These are phyloP conservation scores for Drosophila fuyamai DNA, from an alignment of 1,140 invertebrate species.

Conservation along the genomic window DNA sequence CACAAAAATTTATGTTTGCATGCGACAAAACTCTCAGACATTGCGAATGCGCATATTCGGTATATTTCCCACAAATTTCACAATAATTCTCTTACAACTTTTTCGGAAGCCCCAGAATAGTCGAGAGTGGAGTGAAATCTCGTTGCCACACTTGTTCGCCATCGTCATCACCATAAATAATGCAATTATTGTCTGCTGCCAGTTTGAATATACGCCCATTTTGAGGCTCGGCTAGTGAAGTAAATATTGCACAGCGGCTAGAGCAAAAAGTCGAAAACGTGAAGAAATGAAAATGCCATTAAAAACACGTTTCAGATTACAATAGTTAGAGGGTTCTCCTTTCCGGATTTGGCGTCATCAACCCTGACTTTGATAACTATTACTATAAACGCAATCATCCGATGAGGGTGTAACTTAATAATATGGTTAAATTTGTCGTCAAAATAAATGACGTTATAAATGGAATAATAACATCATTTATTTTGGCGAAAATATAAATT, in stretches of 20 bases:
- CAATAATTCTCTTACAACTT: conserved; percentile 78
- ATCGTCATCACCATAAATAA: conserved; percentile 79
- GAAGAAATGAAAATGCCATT: conserved; percentile 62
- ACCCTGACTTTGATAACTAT: conserved; percentile 14
- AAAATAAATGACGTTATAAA: too few species aligned
- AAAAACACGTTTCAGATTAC: conserved; percentile 71
- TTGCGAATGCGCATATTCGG: conserved; percentile 56
- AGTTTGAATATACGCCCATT: conserved; percentile 77
- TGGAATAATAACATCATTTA: neutral
- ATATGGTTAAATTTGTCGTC: neutral
- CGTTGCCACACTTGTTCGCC: conserved; percentile 27
- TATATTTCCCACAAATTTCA: conserved; percentile 72
- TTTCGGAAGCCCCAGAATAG: conserved; percentile 43
- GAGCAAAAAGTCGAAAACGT: conserved; percentile 10
- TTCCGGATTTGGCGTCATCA: conserved; percentile 20
- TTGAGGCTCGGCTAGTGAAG: conserved; percentile 12
- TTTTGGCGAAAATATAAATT: neutral
- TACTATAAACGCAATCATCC: conserved; percentile 14
- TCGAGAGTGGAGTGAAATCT: conserved; percentile 4
- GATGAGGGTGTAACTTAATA: conserved; percentile 14
- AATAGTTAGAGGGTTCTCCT: conserved; percentile 24
- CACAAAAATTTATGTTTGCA: conserved; percentile 83
- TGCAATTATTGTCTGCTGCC: conserved; percentile 77
- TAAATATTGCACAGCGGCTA: conserved; percentile 52
- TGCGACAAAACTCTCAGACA: conserved; percentile 56